Base-by-base conservation (phyloP, 2,113 vertebrate genomes). In the Plotosus lineatus region DNA sequence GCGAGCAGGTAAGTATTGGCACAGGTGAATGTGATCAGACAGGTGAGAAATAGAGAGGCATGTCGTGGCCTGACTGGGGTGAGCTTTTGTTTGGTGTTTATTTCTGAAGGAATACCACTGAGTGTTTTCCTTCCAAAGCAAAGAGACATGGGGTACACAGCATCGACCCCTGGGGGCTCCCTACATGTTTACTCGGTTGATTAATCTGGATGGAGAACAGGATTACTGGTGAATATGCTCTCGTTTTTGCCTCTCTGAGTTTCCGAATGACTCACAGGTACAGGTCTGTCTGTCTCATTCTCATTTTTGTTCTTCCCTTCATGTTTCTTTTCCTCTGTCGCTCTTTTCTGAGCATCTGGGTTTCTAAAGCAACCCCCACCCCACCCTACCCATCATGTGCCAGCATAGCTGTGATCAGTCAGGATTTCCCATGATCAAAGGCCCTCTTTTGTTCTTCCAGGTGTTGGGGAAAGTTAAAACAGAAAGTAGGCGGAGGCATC, bases 361-460 rank as follows among this genome's bases (percentile, higher is more conserved):
- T 81, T 83, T 86, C 74, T 46, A 68, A 86, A 78, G 28, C n/a
- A 6, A 60, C 36, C 60, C 56, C 73, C 55, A 14, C 31, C 17
- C 26, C 36, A 48, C 78, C 42, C 15, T 31, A 66, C 75, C 72
- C 79, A 63, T 81, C 75, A 85, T 83, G 86, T 87, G 87, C 84
- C 86, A 90, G 88, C 86, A 82, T 75, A 78, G 88, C 86, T 85
- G 85, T 84, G 83, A 87, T 89, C 88, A 87, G 86, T 87, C 90
- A 89, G 89, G 90, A 92, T 93, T 93, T 92, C 89, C 88, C 80
- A 68, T 89, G 90, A 94, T 93, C 92, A 93, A 93, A 92, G 91
- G 84, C 81, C 76, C 87, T 89, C 90, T 91, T 93, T 93, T 91
- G 91, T 93, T 92, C 87, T 90, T 89, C 90, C 90, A 91, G 92